A percentile compares a stretch with the other conserved stretches of the same genome.
Conservation (phyloP, 1,140 invertebrate genomes). For the Bombus huntii region DNA sequence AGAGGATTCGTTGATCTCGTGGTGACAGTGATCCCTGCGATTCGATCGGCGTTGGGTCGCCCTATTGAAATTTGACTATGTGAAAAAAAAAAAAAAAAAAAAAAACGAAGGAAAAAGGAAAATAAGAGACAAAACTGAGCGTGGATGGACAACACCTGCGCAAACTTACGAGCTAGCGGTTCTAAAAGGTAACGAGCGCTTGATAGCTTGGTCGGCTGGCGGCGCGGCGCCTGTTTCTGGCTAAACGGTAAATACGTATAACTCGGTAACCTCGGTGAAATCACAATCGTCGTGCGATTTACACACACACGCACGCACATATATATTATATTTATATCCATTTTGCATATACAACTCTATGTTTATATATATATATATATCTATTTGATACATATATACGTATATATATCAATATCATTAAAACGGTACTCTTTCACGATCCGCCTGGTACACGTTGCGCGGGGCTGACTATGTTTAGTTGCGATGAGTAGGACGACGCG, state of each 20-base stretch:
- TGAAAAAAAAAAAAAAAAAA: not conserved
- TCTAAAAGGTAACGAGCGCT: conserved; percentile 73
- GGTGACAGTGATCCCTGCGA: not conserved
- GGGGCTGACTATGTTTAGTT: conserved; percentile 56
- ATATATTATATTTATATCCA: conserved; percentile 63
- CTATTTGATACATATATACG: no score
- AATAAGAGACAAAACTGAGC: conserved; percentile 42
- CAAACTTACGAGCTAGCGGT: conserved; percentile 66
- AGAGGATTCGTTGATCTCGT: not conserved
- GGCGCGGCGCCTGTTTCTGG: conserved; percentile 48
- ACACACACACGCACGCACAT: conserved; percentile 25
- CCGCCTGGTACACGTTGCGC: conserved; percentile 37
- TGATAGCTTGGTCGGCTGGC: conserved; percentile 58
- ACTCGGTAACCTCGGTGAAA: conserved; percentile 82
- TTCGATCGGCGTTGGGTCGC: not conserved
- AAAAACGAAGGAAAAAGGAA: not conserved
- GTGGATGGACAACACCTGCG: conserved; percentile 23
- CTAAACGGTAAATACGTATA: conserved; percentile 73
- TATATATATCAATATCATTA: conserved; percentile 21
- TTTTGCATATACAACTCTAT: conserved; percentile 46
- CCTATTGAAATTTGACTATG: conserved; percentile 24
- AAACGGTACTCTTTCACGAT: conserved; percentile 40
- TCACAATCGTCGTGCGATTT: conserved; percentile 77
- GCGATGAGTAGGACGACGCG: conserved; percentile 30
- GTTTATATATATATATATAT: conserved; percentile 40